A percentile compares a stretch with the other conserved stretches of the same genome.
These are phyloP conservation scores for Cylas formicarius DNA, from an alignment of 1,140 invertebrate genomes.

Conservation along the genomic window DNA sequence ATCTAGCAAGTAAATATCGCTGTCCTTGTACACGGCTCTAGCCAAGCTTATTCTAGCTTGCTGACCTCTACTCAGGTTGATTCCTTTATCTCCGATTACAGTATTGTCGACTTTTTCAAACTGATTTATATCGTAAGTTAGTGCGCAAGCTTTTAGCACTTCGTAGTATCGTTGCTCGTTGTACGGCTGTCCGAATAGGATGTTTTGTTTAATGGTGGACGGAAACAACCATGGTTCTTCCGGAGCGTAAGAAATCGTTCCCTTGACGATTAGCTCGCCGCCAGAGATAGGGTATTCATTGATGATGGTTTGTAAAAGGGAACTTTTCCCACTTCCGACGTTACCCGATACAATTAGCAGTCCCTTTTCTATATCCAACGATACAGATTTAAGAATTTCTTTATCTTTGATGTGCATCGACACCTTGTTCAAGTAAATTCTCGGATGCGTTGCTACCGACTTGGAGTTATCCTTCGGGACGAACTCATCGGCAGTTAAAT, in stretches of 20 bases:
- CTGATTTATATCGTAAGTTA: conserved; percentile 27
- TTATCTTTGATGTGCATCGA: conserved; percentile 26
- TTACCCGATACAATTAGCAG: conserved; percentile 52
- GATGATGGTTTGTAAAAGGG: conserved; percentile 62
- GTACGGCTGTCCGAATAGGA: conserved; percentile 51
- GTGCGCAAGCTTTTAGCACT: conserved; percentile 26
- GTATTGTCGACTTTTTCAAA: conserved; percentile 58
- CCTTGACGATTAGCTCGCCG: conserved; percentile 56
- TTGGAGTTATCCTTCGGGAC: conserved; percentile 5
- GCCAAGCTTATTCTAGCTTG: conserved; percentile 84
- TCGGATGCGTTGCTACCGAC: conserved; percentile 16
- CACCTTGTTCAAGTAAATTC: conserved; percentile 23
- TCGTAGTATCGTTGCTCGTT: conserved; percentile 52
- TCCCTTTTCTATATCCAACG: conserved; percentile 15
- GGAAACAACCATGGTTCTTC: conserved; percentile 75
- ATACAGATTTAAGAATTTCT: conserved; percentile 45
- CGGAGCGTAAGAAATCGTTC: conserved; percentile 69
- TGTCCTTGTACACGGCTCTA: conserved; percentile 70
- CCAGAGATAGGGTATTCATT: conserved; percentile 58
- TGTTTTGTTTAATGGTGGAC: conserved; percentile 54
- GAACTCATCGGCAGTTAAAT: conserved; percentile 22
- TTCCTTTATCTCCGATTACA: conserved; percentile 73
- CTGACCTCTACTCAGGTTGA: conserved; percentile 77
- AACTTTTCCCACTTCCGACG: conserved; percentile 76
- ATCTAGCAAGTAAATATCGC: conserved; percentile 75